phyloP scores from a whole-genome alignment of 1,140 invertebrate species.

The Aricia agestis region DNA sequence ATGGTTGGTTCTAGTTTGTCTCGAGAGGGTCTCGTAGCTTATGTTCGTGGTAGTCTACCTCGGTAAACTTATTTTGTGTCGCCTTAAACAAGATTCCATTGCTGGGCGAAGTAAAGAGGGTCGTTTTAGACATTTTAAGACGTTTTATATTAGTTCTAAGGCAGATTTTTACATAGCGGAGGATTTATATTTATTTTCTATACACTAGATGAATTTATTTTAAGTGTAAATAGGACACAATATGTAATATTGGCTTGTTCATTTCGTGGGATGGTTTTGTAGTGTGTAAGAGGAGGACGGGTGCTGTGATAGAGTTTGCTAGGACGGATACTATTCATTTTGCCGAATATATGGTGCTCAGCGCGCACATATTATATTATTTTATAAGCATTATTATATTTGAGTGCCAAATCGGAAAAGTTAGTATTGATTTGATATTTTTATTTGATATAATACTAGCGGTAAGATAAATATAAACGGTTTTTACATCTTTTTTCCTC shows the following conservation, averaged over 20 bases:
- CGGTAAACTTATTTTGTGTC: background rate
- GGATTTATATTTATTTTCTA: constrained; percentile 16
- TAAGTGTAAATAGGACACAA: constrained; percentile 12
- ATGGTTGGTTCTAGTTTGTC: too few species aligned
- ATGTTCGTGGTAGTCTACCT: background rate
- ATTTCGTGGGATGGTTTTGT: constrained; percentile 20
- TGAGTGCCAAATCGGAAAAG: constrained; percentile 51
- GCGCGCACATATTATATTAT: constrained; percentile 26
- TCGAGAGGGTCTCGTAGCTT: background rate
- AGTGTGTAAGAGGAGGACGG: constrained; percentile 52
- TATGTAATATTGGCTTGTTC: constrained; percentile 15
- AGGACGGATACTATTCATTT: constrained; percentile 35
- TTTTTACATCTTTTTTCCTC: constrained; percentile 66
- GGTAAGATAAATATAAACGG: constrained; percentile 56
- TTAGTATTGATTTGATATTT: constrained; percentile 12
- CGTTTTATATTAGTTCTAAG: constrained; percentile 51
- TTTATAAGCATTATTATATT: constrained; percentile 20
- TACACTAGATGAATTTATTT: constrained; percentile 16
- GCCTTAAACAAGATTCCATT: constrained; percentile 18
- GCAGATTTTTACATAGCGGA: constrained; percentile 31
- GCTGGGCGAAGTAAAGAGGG: constrained; percentile 21
- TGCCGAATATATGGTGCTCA: constrained; percentile 23
- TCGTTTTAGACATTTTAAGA: constrained; percentile 32
- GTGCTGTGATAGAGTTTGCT: constrained; percentile 69
- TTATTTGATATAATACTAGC: constrained; percentile 32